phyloP scores from a whole-genome alignment of 2,113 vertebrate genomes.

The Thymallus thymallus region DNA sequence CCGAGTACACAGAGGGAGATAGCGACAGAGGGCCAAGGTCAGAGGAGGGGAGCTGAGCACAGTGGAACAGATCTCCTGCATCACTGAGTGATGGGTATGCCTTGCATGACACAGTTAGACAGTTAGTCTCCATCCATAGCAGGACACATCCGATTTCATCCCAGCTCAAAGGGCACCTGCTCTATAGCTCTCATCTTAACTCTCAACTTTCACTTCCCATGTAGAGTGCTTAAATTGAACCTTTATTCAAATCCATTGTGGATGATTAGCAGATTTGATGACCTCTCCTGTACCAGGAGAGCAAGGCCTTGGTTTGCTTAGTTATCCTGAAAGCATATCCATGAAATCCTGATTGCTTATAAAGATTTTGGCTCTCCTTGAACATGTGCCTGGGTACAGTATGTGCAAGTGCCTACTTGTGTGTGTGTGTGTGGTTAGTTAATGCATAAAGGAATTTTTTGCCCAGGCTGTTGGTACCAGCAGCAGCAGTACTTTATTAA shows the following conservation, averaged over 20 bases:
- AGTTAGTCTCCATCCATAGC: not conserved
- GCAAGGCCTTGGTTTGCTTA: too few species aligned
- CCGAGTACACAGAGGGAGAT: slow-evolving; percentile 17
- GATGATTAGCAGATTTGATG: too few species aligned
- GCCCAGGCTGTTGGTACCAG: not conserved
- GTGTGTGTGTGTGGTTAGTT: not conserved
- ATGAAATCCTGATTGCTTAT: too few species aligned
- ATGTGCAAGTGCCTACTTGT: not conserved
- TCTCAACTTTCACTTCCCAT: not conserved
- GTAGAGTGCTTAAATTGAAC: too few species aligned
- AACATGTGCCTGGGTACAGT: too few species aligned
- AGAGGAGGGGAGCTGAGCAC: not conserved
- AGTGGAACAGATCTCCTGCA: not conserved
- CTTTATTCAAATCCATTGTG: too few species aligned
- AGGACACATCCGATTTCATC: not conserved
- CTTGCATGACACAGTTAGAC: not conserved
- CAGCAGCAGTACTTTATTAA: slow-evolving; percentile 41
- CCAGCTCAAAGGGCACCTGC: not conserved
- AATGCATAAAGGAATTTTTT: not conserved
- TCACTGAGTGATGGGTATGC: not conserved
- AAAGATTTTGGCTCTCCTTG: too few species aligned
- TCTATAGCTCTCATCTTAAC: slow-evolving; percentile 39
- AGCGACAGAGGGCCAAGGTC: slow-evolving; percentile 14
- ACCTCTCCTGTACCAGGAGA: too few species aligned
- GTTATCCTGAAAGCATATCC: too few species aligned